These are phyloP conservation scores for Portunus trituberculatus DNA, from an alignment of 1,140 invertebrate genomes.

Conservation along the genomic window DNA sequence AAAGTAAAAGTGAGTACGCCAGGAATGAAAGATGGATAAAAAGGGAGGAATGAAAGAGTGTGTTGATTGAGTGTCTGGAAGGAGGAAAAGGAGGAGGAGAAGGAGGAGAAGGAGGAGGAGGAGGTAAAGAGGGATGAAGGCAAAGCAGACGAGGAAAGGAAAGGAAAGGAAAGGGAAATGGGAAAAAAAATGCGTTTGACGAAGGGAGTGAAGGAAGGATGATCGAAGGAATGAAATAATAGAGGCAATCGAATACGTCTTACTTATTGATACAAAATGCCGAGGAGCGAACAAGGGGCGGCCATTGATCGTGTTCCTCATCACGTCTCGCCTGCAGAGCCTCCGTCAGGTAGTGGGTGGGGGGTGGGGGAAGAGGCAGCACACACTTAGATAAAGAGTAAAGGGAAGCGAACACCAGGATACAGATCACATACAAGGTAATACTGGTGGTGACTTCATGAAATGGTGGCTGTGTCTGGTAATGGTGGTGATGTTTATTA, in stretches of 20 bases:
- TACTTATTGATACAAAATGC: background rate
- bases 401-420: too few relatives aligned
- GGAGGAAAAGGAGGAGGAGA: background rate
- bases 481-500: background rate
- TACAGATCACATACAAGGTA: too few relatives aligned
- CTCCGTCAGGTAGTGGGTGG: background rate
- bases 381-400: too few relatives aligned
- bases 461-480: too few relatives aligned
- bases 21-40: background rate
- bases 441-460: too few relatives aligned
- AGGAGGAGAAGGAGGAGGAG: background rate
- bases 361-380: too few relatives aligned
- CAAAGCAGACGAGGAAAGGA: background rate
- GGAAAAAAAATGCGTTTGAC: background rate
- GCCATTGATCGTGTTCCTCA: background rate
- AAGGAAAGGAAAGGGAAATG: background rate
- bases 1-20: background rate
- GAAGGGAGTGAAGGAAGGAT: background rate
- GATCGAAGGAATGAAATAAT: constrained; percentile 1
- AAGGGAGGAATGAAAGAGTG: background rate
- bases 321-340: background rate
- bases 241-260: background rate
- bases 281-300: background rate
- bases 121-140: background rate
- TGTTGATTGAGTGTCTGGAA: background rate